Evolutionary conservation across 1,140 invertebrate genomes (phyloP), one percentile per base, ranked within the genome.

Genomic region (Anastrepha ludens): DNA sequence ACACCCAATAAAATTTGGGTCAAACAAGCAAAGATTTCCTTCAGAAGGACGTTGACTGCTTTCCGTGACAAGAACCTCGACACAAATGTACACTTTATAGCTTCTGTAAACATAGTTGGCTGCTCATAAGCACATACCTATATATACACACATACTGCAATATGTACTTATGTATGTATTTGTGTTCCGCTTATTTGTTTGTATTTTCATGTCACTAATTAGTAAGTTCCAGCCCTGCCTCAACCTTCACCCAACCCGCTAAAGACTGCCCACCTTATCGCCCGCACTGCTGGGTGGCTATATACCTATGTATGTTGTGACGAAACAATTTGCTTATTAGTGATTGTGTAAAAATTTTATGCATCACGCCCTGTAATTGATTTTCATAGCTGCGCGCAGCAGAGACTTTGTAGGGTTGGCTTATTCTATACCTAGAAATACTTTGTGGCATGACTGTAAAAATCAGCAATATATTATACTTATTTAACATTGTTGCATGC

Each of bases 1-100:
- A 74, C 67, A 74, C 67, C 67, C 67, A 74, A 74, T 74, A 74
- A 47, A 74, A 74, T 74, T 74, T 74, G 67, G 67, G 67, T 74
- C 67, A 74, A 74, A 15, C 13, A 17, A 44, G 3, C 17, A 2
- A 13, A 17, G 67, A 17, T 44, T 74, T 74, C 41, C 67, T 74
- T 74, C 67, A 74, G 41, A 74, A 74, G 67, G 67, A 74, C 67
- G 67, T 44, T 74, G 41, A 74, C 67, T 44, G 13, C 41, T n/a
- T 3, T 74, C 4, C 41, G 17, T 17, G 39, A 15, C 67, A 47
- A 44, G 67, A 7, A 67, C 11, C 2, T 67, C 9, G 2, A 29
- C 29, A 29, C 29, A 29, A 29, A 29, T 29, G 29, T 29, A 29
- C 29, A 29, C 29, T 29, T 29, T 29, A 29, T 29, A 29, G 29